Conservation (phyloP, 64 coral and sea anemone genomes). For the Stichodactyla mertensii region DNA sequence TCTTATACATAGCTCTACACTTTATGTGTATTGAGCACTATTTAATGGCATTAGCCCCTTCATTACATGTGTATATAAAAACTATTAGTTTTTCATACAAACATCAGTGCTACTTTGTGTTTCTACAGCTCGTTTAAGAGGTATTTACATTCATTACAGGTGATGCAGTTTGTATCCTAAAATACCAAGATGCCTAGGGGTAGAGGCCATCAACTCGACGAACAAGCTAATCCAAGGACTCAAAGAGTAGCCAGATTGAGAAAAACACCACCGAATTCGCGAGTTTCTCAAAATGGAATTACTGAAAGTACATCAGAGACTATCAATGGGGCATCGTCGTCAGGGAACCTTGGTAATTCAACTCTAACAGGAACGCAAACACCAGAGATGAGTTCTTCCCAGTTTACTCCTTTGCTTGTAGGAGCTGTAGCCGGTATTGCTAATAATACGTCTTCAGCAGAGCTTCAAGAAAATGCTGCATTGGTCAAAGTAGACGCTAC, state of each 20-base stretch:
- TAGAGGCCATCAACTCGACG: not conserved
- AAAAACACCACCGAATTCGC: not conserved
- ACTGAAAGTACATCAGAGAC: not conserved
- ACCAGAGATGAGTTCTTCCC: not conserved
- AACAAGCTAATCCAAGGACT: not conserved
- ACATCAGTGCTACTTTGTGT: not conserved
- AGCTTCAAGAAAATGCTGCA: not conserved
- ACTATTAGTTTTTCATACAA: not conserved
- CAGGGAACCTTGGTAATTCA: not conserved
- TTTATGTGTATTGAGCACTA: no score
- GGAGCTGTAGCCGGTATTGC: not conserved
- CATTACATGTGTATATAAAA: no score
- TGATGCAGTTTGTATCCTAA: not conserved
- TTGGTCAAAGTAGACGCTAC: not conserved
- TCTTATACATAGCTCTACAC: no score
- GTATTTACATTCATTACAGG: not conserved
- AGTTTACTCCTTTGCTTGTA: not conserved
- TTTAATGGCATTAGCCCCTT: no score
- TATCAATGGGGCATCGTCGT: not conserved
- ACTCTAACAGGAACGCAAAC: not conserved
- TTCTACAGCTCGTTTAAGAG: not conserved
- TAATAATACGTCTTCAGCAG: not conserved
- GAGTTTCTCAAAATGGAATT: not conserved
- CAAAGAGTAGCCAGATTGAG: not conserved
- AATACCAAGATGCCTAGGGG: conserved; percentile 2